phyloP scores from a whole-genome alignment of 2,113 vertebrate genomes.

The Brienomyrus brachyistius region DNA sequence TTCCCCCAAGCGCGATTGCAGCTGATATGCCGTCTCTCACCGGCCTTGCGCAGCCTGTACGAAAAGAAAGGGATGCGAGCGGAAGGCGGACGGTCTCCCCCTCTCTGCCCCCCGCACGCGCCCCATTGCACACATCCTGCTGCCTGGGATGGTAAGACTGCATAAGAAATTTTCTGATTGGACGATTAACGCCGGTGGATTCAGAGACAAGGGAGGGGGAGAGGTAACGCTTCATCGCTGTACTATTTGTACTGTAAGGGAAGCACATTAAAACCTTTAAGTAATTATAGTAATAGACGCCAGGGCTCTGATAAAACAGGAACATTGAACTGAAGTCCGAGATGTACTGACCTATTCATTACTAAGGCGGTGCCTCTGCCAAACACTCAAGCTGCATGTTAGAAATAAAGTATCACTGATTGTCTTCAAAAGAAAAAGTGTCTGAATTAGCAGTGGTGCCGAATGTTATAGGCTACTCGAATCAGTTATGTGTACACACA shows the following conservation, averaged over 20 bases:
- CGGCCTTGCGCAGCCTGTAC: slow-evolving; percentile 2
- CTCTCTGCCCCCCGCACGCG: slow-evolving; percentile 40
- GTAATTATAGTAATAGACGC: not conserved
- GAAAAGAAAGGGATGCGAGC: slow-evolving; percentile 42
- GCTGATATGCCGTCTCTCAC: not conserved
- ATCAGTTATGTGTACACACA: slow-evolving; percentile 1
- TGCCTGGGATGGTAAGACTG: slow-evolving; percentile 40
- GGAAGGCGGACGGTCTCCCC: slow-evolving; percentile 38
- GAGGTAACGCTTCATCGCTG: not conserved
- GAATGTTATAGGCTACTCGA: not conserved
- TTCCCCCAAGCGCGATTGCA: not conserved
- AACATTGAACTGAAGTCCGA: not conserved
- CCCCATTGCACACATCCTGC: slow-evolving; percentile 49
- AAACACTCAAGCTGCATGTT: not conserved
- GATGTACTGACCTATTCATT: not conserved
- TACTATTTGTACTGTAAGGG: not conserved
- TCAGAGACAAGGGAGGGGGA: not conserved
- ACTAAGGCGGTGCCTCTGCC: not conserved
- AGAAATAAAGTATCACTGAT: not conserved
- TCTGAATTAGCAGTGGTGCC: not conserved
- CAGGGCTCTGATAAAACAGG: not conserved
- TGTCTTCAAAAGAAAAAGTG: not conserved
- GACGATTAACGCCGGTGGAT: slow-evolving; percentile 42
- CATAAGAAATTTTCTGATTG: slow-evolving; percentile 39
- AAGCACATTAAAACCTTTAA: not conserved